Conservation (phyloP, 2,113 vertebrate species). For the Empidonax alnorum region DNA sequence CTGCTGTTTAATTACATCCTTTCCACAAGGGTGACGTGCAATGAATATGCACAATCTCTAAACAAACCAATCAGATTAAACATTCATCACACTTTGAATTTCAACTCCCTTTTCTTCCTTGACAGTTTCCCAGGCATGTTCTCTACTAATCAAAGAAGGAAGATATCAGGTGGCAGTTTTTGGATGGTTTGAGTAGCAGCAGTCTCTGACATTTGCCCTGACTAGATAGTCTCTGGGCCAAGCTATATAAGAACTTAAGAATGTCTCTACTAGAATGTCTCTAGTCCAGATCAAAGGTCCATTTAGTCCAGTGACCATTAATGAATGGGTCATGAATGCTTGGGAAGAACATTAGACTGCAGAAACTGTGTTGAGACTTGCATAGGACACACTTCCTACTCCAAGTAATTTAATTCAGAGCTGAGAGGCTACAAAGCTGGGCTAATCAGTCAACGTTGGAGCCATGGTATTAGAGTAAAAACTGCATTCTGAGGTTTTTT, state of each 20-base stretch:
- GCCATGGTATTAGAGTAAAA: background rate
- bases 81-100: background rate
- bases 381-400: background rate
- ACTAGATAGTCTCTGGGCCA: background rate
- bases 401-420: background rate
- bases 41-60: background rate
- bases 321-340: background rate
- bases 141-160: background rate
- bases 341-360: background rate
- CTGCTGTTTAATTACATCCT: background rate
- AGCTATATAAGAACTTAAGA: background rate
- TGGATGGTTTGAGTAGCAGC: background rate
- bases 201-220: background rate
- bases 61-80: background rate
- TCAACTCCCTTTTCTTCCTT: background rate
- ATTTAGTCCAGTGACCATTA: background rate
- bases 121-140: background rate
- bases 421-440: background rate
- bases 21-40: background rate
- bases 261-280: background rate
- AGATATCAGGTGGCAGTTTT: background rate
- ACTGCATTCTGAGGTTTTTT: background rate
- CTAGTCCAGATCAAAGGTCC: background rate
- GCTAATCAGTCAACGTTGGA: background rate
- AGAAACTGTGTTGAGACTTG: background rate